phyloP scores from a whole-genome alignment of 1,140 invertebrate species.

The Lethrus apterus region DNA sequence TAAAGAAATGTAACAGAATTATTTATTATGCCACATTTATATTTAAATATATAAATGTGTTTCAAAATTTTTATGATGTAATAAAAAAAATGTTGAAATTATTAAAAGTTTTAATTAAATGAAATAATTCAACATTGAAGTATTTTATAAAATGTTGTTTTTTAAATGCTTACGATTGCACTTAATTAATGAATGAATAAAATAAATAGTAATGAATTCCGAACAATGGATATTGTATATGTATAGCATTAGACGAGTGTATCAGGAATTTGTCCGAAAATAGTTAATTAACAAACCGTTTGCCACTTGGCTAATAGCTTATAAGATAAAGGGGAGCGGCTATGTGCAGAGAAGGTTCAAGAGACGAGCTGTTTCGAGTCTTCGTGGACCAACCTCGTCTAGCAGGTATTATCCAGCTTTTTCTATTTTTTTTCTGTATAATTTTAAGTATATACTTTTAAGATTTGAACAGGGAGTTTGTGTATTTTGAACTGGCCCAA shows the following conservation, averaged over 20 bases:
- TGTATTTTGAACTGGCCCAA: slow-evolving; percentile 14
- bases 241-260: slow-evolving; percentile 12
- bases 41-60: no score
- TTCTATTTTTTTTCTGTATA: slow-evolving; percentile 33
- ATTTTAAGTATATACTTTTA: slow-evolving; percentile 18
- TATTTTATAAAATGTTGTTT: no score
- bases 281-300: slow-evolving; percentile 30
- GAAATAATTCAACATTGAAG: no score
- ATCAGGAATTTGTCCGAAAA: slow-evolving; percentile 1
- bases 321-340: slow-evolving; percentile 31
- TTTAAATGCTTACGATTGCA: no score
- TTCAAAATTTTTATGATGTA: no score
- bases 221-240: no score
- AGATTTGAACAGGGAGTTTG: slow-evolving; percentile 8
- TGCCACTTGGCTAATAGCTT: slow-evolving; percentile 33
- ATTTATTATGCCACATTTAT: no score
- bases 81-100: no score
- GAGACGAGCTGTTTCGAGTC: slow-evolving; percentile 18
- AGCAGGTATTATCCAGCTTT: slow-evolving; percentile 42
- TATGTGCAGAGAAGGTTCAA: slow-evolving; percentile 25
- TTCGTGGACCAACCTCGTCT: slow-evolving; percentile 16
- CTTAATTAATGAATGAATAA: no score
- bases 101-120: no score
- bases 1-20: no score
- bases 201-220: no score